Conservation (phyloP, 2,797 vertebrate genomes). For the Danio choprae region DNA sequence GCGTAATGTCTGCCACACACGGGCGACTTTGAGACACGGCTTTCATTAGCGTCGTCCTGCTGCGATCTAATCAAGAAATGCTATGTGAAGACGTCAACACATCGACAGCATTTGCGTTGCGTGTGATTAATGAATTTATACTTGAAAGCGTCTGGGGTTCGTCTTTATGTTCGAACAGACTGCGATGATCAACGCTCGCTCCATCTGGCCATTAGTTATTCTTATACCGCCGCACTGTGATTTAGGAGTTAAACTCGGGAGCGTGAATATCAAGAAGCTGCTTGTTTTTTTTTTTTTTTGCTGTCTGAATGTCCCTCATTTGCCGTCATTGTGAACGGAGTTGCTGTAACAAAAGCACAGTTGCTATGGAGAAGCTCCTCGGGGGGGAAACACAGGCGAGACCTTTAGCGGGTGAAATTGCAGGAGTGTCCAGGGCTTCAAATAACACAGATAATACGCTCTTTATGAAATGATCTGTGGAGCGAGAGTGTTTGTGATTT, state of each 20-base stretch:
- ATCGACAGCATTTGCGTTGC: neutral
- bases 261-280: constrained; percentile 32
- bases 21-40: constrained; percentile 3
- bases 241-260: constrained; percentile 43
- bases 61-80: constrained; percentile 36
- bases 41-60: constrained; percentile 31
- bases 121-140: constrained; percentile 44
- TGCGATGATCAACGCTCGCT: constrained; percentile 32
- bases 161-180: constrained; percentile 23
- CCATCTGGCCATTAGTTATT: constrained; percentile 46
- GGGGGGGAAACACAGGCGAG: constrained; percentile 33
- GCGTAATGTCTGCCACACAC: constrained; percentile 3
- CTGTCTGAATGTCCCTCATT: constrained; percentile 24
- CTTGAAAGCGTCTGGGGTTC: constrained; percentile 24
- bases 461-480: neutral
- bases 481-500: neutral
- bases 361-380: constrained; percentile 58
- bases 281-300: constrained; percentile 24
- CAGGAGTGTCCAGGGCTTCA: neutral
- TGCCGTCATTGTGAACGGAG: constrained; percentile 36
- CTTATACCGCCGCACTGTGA: constrained; percentile 31
- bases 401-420: constrained; percentile 45
- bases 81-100: constrained; percentile 26
- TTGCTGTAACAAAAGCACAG: constrained; percentile 42
- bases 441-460: constrained; percentile 6